Evolutionary conservation across 2,797 vertebrate species (phyloP).

Genomic region (Enoplosus armatus): DNA sequence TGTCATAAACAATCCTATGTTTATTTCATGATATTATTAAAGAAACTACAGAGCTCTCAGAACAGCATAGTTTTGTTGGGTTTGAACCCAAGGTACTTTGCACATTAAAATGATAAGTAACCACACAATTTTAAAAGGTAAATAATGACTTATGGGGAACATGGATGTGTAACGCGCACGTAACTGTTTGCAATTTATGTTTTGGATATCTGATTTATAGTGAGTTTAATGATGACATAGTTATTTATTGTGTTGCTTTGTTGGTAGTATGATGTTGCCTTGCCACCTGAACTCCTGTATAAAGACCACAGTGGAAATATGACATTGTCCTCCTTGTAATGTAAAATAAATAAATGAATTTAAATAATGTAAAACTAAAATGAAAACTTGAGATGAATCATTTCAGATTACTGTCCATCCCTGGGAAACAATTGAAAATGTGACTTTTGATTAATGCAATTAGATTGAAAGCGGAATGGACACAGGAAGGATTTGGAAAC

Average conservation of each 20-base stretch:
- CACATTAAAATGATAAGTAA: background rate
- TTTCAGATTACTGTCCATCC: background rate
- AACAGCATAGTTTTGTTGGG: too few relatives aligned
- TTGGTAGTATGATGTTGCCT: background rate
- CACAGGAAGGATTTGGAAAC: background rate
- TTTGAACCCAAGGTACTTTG: too few relatives aligned
- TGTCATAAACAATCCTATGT: background rate
- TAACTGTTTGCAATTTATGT: background rate
- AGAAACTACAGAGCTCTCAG: background rate
- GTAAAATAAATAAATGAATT: too few relatives aligned
- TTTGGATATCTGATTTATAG: background rate
- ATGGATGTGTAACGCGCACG: background rate
- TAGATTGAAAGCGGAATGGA: background rate
- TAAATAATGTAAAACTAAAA: too few relatives aligned
- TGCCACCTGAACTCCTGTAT: background rate
- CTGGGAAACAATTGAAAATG: background rate
- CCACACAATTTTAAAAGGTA: background rate
- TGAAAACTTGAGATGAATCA: background rate
- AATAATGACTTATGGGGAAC: background rate
- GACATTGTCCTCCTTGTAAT: background rate
- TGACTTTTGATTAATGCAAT: background rate
- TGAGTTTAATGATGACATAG: background rate
- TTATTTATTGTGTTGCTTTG: background rate
- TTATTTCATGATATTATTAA: background rate
- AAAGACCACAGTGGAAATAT: background rate